Conservation (phyloP, 2,797 vertebrate genomes). For the Centroberyx gerrardi region DNA sequence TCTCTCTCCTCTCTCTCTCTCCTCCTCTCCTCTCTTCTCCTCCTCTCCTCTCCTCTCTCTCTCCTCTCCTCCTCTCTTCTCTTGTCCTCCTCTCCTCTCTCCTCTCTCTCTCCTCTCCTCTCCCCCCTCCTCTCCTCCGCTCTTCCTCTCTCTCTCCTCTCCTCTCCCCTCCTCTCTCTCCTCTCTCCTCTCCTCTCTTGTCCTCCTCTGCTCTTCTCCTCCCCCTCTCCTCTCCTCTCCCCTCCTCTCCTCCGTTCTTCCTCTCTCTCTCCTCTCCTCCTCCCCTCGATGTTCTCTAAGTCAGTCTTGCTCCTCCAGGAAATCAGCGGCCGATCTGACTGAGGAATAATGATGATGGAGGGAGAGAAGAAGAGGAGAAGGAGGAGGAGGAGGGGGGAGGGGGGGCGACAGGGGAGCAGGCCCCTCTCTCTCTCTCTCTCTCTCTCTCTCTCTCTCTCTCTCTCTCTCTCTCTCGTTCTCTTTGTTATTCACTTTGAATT, state of each 20-base stretch:
- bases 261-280: slow-evolving; percentile 70
- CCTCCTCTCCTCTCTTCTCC: too few species aligned
- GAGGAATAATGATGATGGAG: slow-evolving; percentile 99
- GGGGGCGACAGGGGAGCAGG: slow-evolving; percentile 83
- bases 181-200: too few species aligned
- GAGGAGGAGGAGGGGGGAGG: slow-evolving; percentile 92
- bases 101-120: too few species aligned
- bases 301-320: slow-evolving; percentile 95
- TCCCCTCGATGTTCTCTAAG: slow-evolving; percentile 87
- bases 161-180: too few species aligned
- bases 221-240: not conserved
- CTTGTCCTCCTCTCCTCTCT: slow-evolving; percentile 30
- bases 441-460: not conserved
- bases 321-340: slow-evolving; percentile 95
- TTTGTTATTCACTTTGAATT: slow-evolving; percentile 98
- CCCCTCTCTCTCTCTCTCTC: not conserved
- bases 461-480: slow-evolving; percentile 61
- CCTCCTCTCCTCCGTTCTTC: not conserved
- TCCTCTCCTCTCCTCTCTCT: too few species aligned
- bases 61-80: too few species aligned
- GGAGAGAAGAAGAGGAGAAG: slow-evolving; percentile 94
- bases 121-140: not conserved
- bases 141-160: too few species aligned
- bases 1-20: too few species aligned
- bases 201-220: not conserved